These are phyloP conservation scores for Myanophis thanlyinensis DNA, from an alignment of 2,113 vertebrate genomes.

Conservation along the genomic window DNA sequence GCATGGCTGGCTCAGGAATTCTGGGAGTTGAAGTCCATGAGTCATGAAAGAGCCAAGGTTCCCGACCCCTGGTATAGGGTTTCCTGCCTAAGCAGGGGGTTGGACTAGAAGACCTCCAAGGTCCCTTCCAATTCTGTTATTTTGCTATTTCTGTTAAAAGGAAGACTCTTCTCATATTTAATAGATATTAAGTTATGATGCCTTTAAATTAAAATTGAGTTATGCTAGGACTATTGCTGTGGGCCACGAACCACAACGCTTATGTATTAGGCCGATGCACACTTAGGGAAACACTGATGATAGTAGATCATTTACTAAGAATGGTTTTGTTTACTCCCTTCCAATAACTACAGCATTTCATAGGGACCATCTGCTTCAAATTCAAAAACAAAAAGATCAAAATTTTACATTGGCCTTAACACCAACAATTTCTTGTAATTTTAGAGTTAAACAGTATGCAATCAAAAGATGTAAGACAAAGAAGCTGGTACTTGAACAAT, in stretches of 20 bases:
- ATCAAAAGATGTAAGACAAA: conserved; percentile 46
- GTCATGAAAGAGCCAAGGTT: no score
- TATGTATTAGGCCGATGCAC: background rate
- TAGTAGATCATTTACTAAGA: background rate
- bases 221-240: background rate
- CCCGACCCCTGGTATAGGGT: no score
- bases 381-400: conserved; percentile 20
- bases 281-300: fast-evolving
- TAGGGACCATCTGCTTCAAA: background rate
- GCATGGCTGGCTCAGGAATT: no score
- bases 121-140: no score
- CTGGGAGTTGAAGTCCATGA: no score
- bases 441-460: conserved; percentile 46
- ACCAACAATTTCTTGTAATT: conserved; percentile 34
- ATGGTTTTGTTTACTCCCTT: background rate
- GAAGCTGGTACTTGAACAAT: conserved; percentile 34
- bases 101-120: no score
- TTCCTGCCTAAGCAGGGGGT: no score
- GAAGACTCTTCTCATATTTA: no score
- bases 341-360: background rate
- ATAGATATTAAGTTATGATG: background rate
- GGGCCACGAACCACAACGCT: background rate
- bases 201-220: background rate
- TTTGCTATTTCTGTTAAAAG: background rate
- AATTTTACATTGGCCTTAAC: conserved; percentile 24